These are phyloP conservation scores for Ricordea florida DNA, from an alignment of 92 coral and sea anemone species.

Conservation along the genomic window DNA sequence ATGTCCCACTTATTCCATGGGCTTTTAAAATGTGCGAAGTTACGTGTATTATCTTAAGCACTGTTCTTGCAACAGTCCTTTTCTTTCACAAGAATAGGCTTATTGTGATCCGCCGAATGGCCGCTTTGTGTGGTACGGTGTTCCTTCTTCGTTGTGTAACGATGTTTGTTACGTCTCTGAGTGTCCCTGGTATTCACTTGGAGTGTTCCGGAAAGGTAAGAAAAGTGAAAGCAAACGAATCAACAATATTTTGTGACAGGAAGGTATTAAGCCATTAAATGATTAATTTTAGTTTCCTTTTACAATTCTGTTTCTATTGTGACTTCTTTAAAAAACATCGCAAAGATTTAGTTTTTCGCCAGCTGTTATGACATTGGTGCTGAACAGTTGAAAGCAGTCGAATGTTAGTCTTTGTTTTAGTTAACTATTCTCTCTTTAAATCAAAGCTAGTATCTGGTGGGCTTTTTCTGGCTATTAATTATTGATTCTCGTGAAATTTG, in stretches of 20 bases:
- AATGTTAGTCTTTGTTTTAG: too few relatives aligned
- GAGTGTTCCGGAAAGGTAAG: constrained; percentile 98
- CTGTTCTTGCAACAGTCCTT: constrained; percentile 63
- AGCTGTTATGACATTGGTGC: too few relatives aligned
- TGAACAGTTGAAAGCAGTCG: too few relatives aligned
- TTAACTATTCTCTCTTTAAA: too few relatives aligned
- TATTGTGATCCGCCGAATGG: constrained; percentile 78
- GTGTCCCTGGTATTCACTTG: constrained; percentile 97
- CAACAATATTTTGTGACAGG: not conserved
- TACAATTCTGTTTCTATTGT: too few relatives aligned
- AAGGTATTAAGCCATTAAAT: too few relatives aligned
- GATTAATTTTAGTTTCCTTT: not conserved
- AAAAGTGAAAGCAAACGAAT: not conserved
- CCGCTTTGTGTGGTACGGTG: constrained; percentile 91
- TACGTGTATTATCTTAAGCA: constrained; percentile 74
- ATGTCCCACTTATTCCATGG: constrained; percentile 95
- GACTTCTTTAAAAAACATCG: too few relatives aligned
- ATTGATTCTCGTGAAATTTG: too few relatives aligned
- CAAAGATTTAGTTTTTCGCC: too few relatives aligned
- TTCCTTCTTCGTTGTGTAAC: constrained; percentile 95
- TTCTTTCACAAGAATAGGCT: constrained; percentile 86
- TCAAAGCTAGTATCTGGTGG: too few relatives aligned
- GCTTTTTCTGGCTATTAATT: too few relatives aligned
- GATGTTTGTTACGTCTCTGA: constrained; percentile 93
- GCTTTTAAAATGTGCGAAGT: constrained; percentile 97